phyloP scores from a whole-genome alignment of 2,797 vertebrate genomes.

The Clamator glandarius region DNA sequence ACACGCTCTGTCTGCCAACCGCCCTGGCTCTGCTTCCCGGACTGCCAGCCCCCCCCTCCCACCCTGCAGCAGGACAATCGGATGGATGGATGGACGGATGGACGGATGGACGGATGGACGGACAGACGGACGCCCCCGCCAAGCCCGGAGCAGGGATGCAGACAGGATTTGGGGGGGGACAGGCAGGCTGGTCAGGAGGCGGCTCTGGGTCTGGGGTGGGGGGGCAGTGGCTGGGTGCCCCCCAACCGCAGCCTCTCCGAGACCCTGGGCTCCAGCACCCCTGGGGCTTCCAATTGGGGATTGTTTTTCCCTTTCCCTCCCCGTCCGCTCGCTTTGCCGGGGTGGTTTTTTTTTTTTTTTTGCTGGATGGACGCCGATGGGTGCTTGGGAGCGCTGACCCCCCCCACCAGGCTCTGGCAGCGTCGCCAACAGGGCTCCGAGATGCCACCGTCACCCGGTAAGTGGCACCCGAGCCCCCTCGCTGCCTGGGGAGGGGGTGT shows the following conservation, averaged over 20 bases:
- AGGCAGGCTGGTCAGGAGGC: not conserved
- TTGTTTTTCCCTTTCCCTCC: not conserved
- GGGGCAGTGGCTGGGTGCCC: not conserved
- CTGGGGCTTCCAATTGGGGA: not conserved
- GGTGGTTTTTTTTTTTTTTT: not conserved
- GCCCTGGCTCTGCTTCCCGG: slow-evolving; percentile 41
- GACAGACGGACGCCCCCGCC: not conserved
- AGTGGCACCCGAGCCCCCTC: not conserved
- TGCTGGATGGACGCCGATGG: not conserved
- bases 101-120: not conserved
- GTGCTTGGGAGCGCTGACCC: not conserved
- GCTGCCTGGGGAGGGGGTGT: not conserved
- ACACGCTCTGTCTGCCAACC: slow-evolving; percentile 23
- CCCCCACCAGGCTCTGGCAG: slow-evolving; percentile 6
- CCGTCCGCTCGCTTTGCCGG: not conserved
- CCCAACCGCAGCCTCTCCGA: not conserved
- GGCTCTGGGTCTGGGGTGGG: not conserved
- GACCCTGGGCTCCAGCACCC: not conserved
- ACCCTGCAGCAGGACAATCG: slow-evolving; percentile 67
- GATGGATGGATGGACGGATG: not conserved
- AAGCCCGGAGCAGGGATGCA: not conserved
- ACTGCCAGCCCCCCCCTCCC: not conserved
- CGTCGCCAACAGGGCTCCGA: not conserved
- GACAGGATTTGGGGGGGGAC: not conserved
- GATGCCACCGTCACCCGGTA: slow-evolving; percentile 14